Percentiles rank a stretch among this genome's conserved stretches.
These are phyloP conservation scores for Phoenoteleia sp. DNA, from an alignment of 2,888 invertebrate species.

Conservation along the genomic window DNA sequence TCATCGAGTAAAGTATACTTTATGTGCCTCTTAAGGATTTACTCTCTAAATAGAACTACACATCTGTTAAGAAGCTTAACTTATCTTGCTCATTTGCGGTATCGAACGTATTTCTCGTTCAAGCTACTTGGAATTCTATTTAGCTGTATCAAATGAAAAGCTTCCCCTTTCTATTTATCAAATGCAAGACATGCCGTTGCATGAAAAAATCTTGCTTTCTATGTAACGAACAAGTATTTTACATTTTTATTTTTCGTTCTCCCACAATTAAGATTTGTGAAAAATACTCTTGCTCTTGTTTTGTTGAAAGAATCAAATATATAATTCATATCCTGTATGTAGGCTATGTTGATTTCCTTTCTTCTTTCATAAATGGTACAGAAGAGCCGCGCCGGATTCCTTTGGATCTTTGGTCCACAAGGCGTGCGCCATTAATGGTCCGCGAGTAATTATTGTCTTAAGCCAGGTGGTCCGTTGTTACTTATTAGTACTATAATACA, in stretches of 20 bases:
- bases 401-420: conserved; percentile 61
- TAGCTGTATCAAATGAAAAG: no score
- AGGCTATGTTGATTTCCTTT: conserved; percentile 35
- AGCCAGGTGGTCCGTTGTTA: conserved; percentile 83
- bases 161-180: no score
- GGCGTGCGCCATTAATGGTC: conserved; percentile 82
- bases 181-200: no score
- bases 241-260: neutral
- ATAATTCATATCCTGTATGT: conserved; percentile 23
- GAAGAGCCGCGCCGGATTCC: conserved; percentile 70
- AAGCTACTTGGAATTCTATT: neutral
- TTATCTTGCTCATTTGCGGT: neutral
- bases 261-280: neutral
- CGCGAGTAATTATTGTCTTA: conserved; percentile 82
- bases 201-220: no score
- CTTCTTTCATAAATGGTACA: conserved; percentile 53
- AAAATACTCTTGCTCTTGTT: neutral
- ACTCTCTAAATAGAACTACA: conserved; percentile 9
- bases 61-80: conserved; percentile 29
- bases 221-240: neutral
- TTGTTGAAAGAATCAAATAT: neutral
- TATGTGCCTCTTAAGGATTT: conserved; percentile 18
- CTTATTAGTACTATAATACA: conserved; percentile 78
- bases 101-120: neutral
- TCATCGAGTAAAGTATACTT: conserved; percentile 28